Evolutionary conservation across 2,113 vertebrate species (phyloP).

Genomic region (Maylandia zebra): DNA sequence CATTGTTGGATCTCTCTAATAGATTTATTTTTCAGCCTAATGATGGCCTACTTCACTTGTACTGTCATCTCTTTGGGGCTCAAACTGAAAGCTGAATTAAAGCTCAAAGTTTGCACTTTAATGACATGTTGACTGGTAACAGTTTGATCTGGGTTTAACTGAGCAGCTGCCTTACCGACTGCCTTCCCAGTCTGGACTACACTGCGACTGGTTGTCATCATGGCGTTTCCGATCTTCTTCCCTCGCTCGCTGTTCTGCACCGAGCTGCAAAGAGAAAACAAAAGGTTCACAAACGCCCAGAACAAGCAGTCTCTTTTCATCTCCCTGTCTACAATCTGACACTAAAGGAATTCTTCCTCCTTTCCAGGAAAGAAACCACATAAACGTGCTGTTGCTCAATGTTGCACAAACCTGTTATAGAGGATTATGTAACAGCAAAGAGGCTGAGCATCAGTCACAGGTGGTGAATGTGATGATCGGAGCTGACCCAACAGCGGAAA

Average conservation of each 20-base stretch:
- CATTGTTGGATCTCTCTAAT: not conserved
- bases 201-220: conserved; percentile 90
- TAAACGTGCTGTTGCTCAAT: not conserved
- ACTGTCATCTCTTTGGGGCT: accelerated
- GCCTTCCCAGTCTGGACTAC: conserved; percentile 94
- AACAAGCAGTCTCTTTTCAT: not conserved
- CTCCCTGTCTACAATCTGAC: not conserved
- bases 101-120: not conserved
- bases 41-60: not conserved
- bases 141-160: not conserved
- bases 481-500: not conserved
- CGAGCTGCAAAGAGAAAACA: conserved; percentile 71
- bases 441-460: not conserved
- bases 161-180: conserved; percentile 78
- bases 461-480: not conserved
- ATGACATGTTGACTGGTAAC: not conserved
- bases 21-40: accelerated
- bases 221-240: conserved; percentile 90
- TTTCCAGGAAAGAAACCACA: not conserved
- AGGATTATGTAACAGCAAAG: not conserved
- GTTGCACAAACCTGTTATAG: not conserved
- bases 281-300: not conserved
- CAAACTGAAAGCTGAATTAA: not conserved
- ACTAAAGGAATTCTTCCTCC: not conserved
- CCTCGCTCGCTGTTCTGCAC: conserved; percentile 96